Percentiles rank a stretch among this genome's conserved stretches.
Conservation (phyloP, 37 sponge, comb jelly and placozoan species). For the Tethya wilhelma region DNA sequence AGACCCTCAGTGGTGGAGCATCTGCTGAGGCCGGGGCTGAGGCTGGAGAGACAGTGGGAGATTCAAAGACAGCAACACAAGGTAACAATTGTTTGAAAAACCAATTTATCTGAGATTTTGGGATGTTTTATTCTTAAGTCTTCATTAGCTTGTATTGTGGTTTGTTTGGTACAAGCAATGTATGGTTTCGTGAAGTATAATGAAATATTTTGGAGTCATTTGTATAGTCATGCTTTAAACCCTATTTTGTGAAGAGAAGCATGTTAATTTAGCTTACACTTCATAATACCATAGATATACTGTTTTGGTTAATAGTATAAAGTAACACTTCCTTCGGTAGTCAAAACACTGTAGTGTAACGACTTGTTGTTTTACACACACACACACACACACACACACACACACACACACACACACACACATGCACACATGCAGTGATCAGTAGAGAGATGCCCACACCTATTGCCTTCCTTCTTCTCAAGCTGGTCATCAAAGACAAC, state of each 20-base stretch:
- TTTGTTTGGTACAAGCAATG: neutral
- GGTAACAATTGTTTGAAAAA: too few species aligned
- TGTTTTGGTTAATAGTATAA: too few species aligned
- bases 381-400: neutral
- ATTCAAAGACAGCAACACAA: neutral
- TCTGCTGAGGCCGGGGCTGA: neutral
- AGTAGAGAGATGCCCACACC: slow-evolving; percentile 19
- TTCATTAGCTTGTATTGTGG: neutral
- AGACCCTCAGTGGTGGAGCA: neutral
- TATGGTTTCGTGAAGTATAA: too few species aligned
- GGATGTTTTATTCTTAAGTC: too few species aligned
- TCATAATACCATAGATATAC: too few species aligned
- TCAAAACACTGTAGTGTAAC: too few species aligned
- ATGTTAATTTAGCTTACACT: too few species aligned
- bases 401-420: neutral
- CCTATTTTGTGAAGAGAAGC: neutral
- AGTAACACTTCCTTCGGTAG: too few species aligned
- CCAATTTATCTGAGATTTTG: too few species aligned
- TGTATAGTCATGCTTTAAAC: neutral
- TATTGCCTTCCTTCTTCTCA: slow-evolving; percentile 52
- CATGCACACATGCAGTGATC: slow-evolving; percentile 23
- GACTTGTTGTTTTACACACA: too few species aligned
- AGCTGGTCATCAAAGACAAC: slow-evolving; percentile 14
- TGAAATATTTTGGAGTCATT: too few species aligned
- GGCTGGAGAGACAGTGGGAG: neutral